phyloP scores from a whole-genome alignment of 2,888 invertebrate genomes.

The Drymonia ruficornis region DNA sequence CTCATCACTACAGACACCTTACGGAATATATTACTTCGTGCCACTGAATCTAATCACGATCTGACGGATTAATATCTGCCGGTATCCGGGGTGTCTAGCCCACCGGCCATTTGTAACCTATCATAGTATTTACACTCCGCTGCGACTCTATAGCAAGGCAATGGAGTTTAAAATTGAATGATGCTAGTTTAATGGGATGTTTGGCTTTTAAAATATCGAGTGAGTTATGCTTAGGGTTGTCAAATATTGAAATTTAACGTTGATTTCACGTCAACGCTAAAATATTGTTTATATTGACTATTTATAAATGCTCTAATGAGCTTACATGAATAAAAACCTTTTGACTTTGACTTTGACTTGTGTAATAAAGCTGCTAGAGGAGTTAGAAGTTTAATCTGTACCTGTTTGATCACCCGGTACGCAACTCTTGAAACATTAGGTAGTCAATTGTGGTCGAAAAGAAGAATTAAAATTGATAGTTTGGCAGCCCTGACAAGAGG shows the following conservation, averaged over 20 bases:
- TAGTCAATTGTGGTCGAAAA: neutral
- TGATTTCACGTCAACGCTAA: too few relatives aligned
- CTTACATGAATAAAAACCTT: too few relatives aligned
- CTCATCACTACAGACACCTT: conserved; percentile 64
- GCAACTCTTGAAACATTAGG: too few relatives aligned
- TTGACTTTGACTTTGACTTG: too few relatives aligned
- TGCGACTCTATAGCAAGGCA: conserved; percentile 24
- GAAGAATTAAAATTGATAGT: neutral
- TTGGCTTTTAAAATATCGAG: conserved; percentile 40
- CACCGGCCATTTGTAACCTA: conserved; percentile 62
- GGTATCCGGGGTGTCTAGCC: conserved; percentile 62
- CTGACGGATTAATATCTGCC: conserved; percentile 81
- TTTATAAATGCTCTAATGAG: too few relatives aligned
- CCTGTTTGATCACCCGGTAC: too few relatives aligned
- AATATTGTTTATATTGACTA: too few relatives aligned
- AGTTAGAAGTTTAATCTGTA: too few relatives aligned
- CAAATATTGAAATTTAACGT: neutral
- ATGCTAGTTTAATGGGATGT: conserved; percentile 15
- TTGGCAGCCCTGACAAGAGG: conserved; percentile 27
- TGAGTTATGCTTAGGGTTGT: conserved; percentile 20
- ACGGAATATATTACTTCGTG: conserved; percentile 79
- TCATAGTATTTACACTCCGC: conserved; percentile 28
- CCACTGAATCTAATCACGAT: conserved; percentile 82
- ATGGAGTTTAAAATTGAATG: conserved; percentile 36
- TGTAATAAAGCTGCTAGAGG: too few relatives aligned